Conservation (phyloP, 1,140 invertebrate species). For the Gonioctena quinquepunctata region DNA sequence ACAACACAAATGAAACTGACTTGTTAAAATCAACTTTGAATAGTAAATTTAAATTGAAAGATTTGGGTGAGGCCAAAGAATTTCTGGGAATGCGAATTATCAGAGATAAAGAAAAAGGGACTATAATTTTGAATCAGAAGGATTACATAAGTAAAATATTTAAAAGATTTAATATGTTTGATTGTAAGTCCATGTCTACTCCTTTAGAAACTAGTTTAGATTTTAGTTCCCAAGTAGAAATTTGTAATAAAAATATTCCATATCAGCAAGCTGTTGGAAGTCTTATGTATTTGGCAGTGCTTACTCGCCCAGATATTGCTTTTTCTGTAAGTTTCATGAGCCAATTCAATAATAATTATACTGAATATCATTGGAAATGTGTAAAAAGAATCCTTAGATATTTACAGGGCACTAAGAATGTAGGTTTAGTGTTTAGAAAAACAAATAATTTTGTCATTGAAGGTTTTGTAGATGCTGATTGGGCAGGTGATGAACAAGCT, state of each 20-base stretch:
- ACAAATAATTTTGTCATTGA: constrained; percentile 28
- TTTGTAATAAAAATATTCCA: constrained; percentile 45
- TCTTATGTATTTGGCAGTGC: too few species aligned
- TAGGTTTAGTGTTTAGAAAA: background rate
- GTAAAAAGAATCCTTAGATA: constrained; percentile 56
- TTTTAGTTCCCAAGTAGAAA: constrained; percentile 22
- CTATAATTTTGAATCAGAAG: constrained; percentile 21
- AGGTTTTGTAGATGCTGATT: constrained; percentile 55
- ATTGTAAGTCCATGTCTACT: constrained; percentile 7
- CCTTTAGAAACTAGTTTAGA: constrained; percentile 18
- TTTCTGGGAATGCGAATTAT: constrained; percentile 35
- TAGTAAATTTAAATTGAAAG: constrained; percentile 39
- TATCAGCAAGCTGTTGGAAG: too few species aligned
- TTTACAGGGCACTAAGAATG: constrained; percentile 36
- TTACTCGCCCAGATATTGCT: constrained; percentile 55
- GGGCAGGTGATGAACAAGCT: constrained; percentile 43
- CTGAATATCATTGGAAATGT: constrained; percentile 54
- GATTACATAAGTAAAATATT: constrained; percentile 13
- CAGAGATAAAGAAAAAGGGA: background rate
- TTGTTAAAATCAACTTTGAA: background rate
- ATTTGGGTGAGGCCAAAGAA: constrained; percentile 27
- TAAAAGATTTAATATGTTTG: constrained; percentile 8
- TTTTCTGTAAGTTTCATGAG: constrained; percentile 38
- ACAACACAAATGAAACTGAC: constrained; percentile 30
- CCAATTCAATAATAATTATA: constrained; percentile 45